Evolutionary conservation across 2,113 vertebrate genomes (phyloP), one percentile per base, ranked within the genome.

Genomic region (Galeopterus variegatus): DNA sequence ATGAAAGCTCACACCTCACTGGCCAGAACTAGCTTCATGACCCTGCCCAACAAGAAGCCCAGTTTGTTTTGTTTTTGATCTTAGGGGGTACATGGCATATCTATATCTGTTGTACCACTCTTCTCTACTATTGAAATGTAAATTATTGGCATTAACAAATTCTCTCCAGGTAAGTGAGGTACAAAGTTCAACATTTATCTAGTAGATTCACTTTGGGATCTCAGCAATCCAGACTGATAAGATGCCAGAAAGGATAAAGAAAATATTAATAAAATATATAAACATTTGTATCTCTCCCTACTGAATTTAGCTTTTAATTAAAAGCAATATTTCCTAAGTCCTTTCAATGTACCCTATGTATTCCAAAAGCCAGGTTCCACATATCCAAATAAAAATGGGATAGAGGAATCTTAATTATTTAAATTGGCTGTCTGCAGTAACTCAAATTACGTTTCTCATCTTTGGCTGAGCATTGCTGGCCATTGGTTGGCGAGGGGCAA

Each of bases 261-360:
- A 93, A 93, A 69, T 93, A 75, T 67, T 90, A 48, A 80, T 69
- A 81, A 91, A 15, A 26, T 50, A 83, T 56, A 19, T 41, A 56
- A 94, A 94, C 24, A 45, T 48, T 70, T 90, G 50, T 62, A 6
- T 95, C 18, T 88, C 10, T 65, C 45, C 33, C 10, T 92, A 52
- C 75, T 86, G 45, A 90, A 18, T 94, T 69, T 76, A 73, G 12
- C 64, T 90, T 93, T 94, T 93, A 33, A 79, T 83, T 86, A 62
- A 82, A 4, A 92, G 62, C n/a, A 85, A 36, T 88, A 82, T 69
- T 95, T 72, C 15, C 41, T 24, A 62, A 36, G 8, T 62, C 19
- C 13, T 85, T 93, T 85, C 23, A 93, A 28, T 85, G 33, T 88
- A 48, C 45, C 26, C 8, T 65, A 3, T 15, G 33, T 45, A 70